phyloP scores from a whole-genome alignment of 2,113 vertebrate genomes.

The Turdus rufiventris region DNA sequence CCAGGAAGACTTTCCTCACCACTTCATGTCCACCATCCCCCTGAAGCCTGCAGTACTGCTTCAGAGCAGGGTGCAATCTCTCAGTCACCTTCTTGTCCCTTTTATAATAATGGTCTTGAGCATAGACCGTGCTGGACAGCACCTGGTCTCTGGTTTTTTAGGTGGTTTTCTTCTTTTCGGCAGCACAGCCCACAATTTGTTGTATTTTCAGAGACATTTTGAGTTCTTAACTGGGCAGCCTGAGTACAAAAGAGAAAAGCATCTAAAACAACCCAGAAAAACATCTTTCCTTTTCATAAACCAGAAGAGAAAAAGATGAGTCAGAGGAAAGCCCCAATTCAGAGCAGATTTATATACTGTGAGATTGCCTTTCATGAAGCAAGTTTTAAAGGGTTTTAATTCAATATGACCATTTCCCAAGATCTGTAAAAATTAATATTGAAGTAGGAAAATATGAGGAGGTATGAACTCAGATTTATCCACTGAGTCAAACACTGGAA shows the following conservation, averaged over 20 bases:
- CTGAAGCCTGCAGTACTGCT: background rate
- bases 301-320: background rate
- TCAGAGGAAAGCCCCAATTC: background rate
- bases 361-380: background rate
- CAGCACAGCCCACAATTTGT: background rate
- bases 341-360: background rate
- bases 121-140: accelerated
- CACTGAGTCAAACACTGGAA: background rate
- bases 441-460: background rate
- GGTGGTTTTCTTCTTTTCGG: background rate
- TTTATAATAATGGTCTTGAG: background rate
- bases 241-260: background rate
- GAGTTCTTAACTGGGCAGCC: background rate
- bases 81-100: background rate
- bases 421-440: background rate
- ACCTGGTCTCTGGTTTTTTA: background rate
- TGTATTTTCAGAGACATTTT: background rate
- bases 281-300: background rate
- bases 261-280: background rate
- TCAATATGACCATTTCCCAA: background rate
- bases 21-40: background rate
- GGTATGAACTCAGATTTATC: accelerated
- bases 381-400: background rate
- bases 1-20: background rate
- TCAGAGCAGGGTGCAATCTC: background rate